phyloP scores from a whole-genome alignment of 2,113 vertebrate genomes.

The Hyaena hyaena region DNA sequence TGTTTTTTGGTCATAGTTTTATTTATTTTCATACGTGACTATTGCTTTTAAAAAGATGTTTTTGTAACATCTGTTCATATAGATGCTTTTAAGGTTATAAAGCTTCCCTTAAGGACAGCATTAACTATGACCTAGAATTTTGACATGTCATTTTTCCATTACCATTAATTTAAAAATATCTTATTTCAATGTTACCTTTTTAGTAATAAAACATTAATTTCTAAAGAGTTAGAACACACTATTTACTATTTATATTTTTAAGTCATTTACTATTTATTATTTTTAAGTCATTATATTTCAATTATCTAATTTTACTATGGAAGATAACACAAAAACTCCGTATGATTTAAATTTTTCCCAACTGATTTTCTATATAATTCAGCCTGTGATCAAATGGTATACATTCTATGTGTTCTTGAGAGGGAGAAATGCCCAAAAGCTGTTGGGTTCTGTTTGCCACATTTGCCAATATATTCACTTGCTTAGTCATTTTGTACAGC shows the following conservation, averaged over 20 bases:
- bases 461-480: not conserved
- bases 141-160: not conserved
- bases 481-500: not conserved
- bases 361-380: not conserved
- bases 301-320: not conserved
- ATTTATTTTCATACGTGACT: not conserved
- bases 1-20: not conserved
- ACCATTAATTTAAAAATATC: not conserved
- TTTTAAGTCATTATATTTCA: not conserved
- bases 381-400: not conserved
- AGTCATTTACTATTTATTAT: not conserved
- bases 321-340: not conserved
- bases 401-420: not conserved
- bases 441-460: not conserved
- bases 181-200: not conserved
- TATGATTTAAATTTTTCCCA: not conserved
- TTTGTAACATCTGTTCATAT: not conserved
- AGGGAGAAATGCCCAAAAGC: not conserved
- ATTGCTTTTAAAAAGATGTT: not conserved
- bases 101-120: not conserved
- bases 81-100: not conserved
- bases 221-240: not conserved
- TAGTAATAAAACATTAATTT: not conserved
- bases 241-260: not conserved
- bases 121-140: not conserved